Conservation (phyloP, 2,888 invertebrate species). For the Sphinx pinastri region DNA sequence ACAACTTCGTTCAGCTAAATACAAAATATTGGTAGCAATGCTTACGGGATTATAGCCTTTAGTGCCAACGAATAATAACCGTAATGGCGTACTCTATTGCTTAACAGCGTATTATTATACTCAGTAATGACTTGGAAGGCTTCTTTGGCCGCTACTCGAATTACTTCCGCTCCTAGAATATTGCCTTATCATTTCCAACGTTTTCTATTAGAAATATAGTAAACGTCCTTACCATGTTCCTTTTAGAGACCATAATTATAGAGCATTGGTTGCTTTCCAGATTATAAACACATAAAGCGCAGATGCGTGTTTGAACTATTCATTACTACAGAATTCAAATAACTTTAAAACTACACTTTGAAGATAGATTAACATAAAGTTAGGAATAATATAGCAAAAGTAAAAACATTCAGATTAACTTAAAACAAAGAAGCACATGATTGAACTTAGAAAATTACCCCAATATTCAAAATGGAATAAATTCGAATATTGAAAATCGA, state of each 20-base stretch:
- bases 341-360: no score
- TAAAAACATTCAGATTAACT: no score
- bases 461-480: not conserved
- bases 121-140: constrained; percentile 43
- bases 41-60: constrained; percentile 18
- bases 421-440: no score
- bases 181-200: constrained; percentile 16
- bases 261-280: constrained; percentile 22
- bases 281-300: not conserved
- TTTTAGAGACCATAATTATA: constrained; percentile 7
- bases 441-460: no score
- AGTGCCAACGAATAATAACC: constrained; percentile 15
- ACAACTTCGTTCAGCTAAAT: constrained; percentile 13
- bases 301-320: no score
- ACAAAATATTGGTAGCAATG: constrained; percentile 17
- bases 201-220: constrained; percentile 21
- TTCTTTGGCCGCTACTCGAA: constrained; percentile 44
- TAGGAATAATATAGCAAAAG: no score
- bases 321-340: no score
- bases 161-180: constrained; percentile 43
- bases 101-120: constrained; percentile 16
- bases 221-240: not conserved
- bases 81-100: constrained; percentile 25
- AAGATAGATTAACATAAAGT: no score
- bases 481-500: not conserved